Percentiles rank a stretch among this genome's conserved stretches.
Conservation (phyloP, 2,888 invertebrate species). For the Acronicta psi region DNA sequence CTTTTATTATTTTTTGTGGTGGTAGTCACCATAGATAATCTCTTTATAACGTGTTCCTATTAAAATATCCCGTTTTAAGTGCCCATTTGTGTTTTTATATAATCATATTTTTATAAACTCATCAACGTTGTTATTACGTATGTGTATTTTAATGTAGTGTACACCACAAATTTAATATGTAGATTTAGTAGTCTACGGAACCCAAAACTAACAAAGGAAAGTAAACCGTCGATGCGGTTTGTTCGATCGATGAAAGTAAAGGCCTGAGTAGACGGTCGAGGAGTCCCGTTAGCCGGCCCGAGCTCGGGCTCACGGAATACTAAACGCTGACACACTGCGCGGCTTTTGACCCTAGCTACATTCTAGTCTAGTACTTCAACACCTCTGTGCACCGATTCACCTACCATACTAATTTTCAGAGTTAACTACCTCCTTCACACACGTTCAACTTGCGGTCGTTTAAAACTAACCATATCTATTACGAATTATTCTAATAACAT, state of each 20-base stretch:
- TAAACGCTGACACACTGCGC: slow-evolving; percentile 89
- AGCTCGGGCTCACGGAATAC: slow-evolving; percentile 85
- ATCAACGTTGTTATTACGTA: slow-evolving; percentile 12
- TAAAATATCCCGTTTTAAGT: slow-evolving; percentile 40
- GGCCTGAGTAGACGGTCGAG: slow-evolving; percentile 82
- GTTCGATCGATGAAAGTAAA: slow-evolving; percentile 89
- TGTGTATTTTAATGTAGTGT: slow-evolving; percentile 6
- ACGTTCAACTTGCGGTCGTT: no score
- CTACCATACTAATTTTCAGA: slow-evolving; percentile 56
- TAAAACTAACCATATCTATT: no score
- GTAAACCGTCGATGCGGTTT: slow-evolving; percentile 84
- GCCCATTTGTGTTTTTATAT: slow-evolving; percentile 6
- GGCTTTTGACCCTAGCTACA: slow-evolving; percentile 88
- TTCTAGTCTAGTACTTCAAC: slow-evolving; percentile 85
- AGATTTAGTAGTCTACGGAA: slow-evolving; percentile 64
- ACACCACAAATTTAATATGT: slow-evolving; percentile 39
- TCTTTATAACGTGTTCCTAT: slow-evolving; percentile 64
- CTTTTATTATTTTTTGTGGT: slow-evolving; percentile 66
- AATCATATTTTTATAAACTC: background rate
- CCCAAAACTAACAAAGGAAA: slow-evolving; percentile 87
- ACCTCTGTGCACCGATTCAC: slow-evolving; percentile 77
- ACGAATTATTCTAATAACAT: slow-evolving; percentile 1
- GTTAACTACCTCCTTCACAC: slow-evolving; percentile 8
- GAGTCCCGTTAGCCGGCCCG: slow-evolving; percentile 85
- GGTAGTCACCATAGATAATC: slow-evolving; percentile 74